Evolutionary conservation across 2,113 vertebrate species (phyloP).

Genomic region (Nettapus auritus): DNA sequence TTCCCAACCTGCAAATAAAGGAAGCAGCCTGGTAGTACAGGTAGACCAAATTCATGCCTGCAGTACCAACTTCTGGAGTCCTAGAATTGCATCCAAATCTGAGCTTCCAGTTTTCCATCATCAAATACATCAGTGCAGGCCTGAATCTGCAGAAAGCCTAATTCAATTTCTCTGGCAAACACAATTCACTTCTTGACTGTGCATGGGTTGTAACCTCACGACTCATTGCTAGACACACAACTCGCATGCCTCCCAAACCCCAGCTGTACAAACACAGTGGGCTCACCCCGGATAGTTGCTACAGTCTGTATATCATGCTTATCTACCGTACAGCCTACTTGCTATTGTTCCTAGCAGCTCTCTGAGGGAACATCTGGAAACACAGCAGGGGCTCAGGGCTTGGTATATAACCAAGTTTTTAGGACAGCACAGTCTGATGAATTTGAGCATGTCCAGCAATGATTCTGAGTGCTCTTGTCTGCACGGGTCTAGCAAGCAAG

Average conservation of each 20-base stretch:
- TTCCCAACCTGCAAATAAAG: neutral
- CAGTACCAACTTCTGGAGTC: neutral
- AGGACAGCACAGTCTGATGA: neutral
- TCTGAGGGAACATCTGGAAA: neutral
- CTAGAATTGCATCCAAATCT: neutral
- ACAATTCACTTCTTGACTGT: neutral
- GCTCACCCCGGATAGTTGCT: neutral
- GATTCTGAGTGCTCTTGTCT: neutral
- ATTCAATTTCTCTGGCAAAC: neutral
- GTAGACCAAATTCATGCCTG: neutral
- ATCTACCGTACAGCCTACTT: neutral
- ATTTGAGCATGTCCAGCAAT: neutral
- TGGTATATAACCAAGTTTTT: neutral
- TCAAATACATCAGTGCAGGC: neutral
- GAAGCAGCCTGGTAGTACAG: neutral
- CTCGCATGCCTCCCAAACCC: rapidly evolving
- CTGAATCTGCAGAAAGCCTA: neutral
- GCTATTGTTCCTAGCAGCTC: neutral
- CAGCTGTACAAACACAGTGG: neutral
- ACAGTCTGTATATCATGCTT: neutral
- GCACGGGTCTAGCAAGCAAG: neutral
- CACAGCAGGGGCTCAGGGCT: neutral
- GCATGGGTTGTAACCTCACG: neutral
- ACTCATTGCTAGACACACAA: neutral
- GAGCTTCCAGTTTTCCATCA: neutral